Base-by-base conservation (phyloP, 64 coral and sea anemone genomes). In the Porites australiensis region DNA sequence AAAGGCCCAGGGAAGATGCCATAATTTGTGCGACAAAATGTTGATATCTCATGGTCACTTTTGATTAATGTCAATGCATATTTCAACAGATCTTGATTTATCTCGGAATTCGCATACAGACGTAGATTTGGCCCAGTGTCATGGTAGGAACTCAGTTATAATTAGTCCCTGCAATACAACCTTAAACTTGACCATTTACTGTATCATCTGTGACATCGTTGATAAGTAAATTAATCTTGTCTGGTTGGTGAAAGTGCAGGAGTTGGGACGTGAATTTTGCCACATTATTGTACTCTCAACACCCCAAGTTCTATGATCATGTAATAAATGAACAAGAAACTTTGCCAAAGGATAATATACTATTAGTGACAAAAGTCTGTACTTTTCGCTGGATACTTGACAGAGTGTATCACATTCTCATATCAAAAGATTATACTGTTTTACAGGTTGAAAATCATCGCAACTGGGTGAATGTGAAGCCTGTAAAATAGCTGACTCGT, bases 111-210 rank as follows among this genome's bases (percentile, higher is more conserved):
- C 16, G 64, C 64, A 67, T 14, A 18, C 13, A 67, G 64, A 67
- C 4, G 16, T 67, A 67, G 64, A 67, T 67, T 12, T 67, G 64
- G 64, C 16, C 64, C 64, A 67, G 64, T 19, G 64, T 67, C 64
- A 67, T 67, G 64, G 64, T 67, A 67, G 64, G 64, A 67, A 14
- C 64, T n/a, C n/a, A n/a, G n/a, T 67, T 18, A 67, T 14, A 67
- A 67, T 67, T 67, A 67, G 64, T 67, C 64, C 64, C 64, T 67
- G 64, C 64, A 67, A 67, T 67, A 20, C 64, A 67, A 14, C 64
- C 64, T 67, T 67, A 67, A 67, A 67, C 64, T 10, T 19, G 21
- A 67, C 64, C 5, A 67, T 67, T 67, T 14, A 67, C 64, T 67
- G 64, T n/a, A n/a, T n/a, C n/a, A n/a, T n/a, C n/a, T 67, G 64